Evolutionary conservation across 2,888 invertebrate genomes (phyloP).

Genomic region (Sycophila texana): DNA sequence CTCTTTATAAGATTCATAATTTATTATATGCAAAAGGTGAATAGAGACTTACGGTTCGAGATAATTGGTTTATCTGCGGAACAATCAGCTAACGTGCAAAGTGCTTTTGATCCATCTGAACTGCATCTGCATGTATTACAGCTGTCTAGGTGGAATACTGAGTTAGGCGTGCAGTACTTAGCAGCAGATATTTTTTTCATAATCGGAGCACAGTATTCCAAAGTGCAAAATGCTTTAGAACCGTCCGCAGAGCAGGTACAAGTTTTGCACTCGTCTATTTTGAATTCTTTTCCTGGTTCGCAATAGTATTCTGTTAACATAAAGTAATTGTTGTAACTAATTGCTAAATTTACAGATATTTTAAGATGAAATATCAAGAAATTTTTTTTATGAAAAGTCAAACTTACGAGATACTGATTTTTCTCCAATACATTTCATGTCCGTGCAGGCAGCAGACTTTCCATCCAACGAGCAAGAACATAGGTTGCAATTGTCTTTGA

Average conservation of each 20-base stretch:
- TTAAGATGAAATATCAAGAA: not conserved
- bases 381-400: not conserved
- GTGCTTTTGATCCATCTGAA: conserved; percentile 76
- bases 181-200: not conserved
- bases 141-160: conserved; percentile 8
- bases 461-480: conserved; percentile 78
- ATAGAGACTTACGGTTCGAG: not conserved
- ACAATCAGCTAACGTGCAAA: conserved; percentile 75
- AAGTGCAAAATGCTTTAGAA: not conserved
- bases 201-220: not conserved
- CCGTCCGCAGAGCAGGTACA: not conserved
- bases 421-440: conserved; percentile 62
- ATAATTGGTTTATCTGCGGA: not conserved
- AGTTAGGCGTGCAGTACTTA: not conserved
- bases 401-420: not conserved
- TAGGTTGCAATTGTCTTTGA: conserved; percentile 77
- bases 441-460: conserved; percentile 76
- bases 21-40: not conserved
- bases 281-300: conserved; percentile 26
- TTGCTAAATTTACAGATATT: no score
- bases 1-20: not conserved
- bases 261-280: conserved; percentile 10
- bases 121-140: conserved; percentile 78
- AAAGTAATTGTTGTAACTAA: not conserved
- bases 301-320: conserved; percentile 8